Base-by-base conservation (phyloP, 2,888 invertebrate species). In the Autographa gamma region DNA sequence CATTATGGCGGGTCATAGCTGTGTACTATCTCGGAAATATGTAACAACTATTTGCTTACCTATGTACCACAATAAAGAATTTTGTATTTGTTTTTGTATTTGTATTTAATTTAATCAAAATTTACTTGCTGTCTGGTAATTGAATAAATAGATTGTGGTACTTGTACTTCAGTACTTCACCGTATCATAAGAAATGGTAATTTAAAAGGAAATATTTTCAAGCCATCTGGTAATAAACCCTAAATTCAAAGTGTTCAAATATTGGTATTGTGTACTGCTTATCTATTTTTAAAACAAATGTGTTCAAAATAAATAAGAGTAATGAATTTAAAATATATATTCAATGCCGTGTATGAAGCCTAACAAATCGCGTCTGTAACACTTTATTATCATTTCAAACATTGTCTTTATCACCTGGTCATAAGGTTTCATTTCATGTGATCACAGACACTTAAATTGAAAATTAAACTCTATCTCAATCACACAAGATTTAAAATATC, bases 311-410 rank as follows among this genome's bases (percentile, higher is more conserved):
- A 14, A 43, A 43, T 14, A 16, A 43, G 7, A 48, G 48, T 8
- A n/a, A 6, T n/a, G n/a, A 48, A 7, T 48, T n/a, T 48, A 48
- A 58, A 68, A 78, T 82, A 66, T 63, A 69, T 69, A 76, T 81
- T 83, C 71, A 77, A 58, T 73, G 66, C 32, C 61, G 16, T 68
- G 72, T 80, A 64, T 25, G 56, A 60, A 65, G 68, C 72, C 64
- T 63, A 72, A 71, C 71, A 66, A 72, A 74, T 81, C 65, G 63
- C 61, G 43, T 72, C 71, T 73, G 64, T 71, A 73, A 70, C 77
- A 74, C 69, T 86, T 83, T 86, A 87, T 85, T 85, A 83, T 82
- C 82, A 84, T 84, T 84, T 82, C 80, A 73, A 81, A 81, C 79
- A 80, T 79, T 79, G 81, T 79, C 80, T 84, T 83, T 84, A 85